Percentiles rank a stretch among this genome's conserved stretches.
These are phyloP conservation scores for Brienomyrus longianalis DNA, from an alignment of 2,113 vertebrate species.

Conservation along the genomic window DNA sequence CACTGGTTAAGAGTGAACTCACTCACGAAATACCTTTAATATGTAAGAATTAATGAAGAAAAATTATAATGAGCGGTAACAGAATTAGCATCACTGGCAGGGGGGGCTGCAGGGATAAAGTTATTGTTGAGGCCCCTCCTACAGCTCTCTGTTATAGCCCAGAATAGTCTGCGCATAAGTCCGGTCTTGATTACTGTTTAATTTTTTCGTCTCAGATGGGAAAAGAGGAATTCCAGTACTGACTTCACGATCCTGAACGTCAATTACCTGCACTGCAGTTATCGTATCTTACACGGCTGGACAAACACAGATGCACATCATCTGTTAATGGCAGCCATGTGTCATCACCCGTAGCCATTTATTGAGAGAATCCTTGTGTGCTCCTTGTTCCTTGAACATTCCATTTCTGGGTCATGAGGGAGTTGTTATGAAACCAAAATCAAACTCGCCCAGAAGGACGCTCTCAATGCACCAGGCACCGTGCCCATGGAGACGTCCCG, in stretches of 20 bases:
- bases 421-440: slow-evolving; percentile 32
- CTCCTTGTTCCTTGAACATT: background rate
- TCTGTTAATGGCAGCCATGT: background rate
- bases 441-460: slow-evolving; percentile 36
- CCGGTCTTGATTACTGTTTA: background rate
- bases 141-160: background rate
- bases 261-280: background rate
- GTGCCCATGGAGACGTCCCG: slow-evolving; percentile 32
- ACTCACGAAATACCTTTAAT: background rate
- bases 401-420: slow-evolving; percentile 28
- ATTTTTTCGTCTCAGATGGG: background rate
- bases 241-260: background rate
- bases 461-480: slow-evolving; percentile 29
- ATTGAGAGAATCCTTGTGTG: slow-evolving; percentile 18
- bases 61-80: background rate
- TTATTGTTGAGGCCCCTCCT: background rate
- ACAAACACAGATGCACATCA: background rate
- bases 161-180: background rate
- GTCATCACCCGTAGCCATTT: background rate
- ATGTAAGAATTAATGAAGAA: background rate
- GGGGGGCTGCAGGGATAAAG: background rate
- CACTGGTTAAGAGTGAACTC: background rate
- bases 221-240: background rate
- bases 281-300: background rate
- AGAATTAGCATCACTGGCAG: background rate